Base-by-base conservation (phyloP, 2,888 invertebrate genomes). In the Maniola hyperantus region DNA sequence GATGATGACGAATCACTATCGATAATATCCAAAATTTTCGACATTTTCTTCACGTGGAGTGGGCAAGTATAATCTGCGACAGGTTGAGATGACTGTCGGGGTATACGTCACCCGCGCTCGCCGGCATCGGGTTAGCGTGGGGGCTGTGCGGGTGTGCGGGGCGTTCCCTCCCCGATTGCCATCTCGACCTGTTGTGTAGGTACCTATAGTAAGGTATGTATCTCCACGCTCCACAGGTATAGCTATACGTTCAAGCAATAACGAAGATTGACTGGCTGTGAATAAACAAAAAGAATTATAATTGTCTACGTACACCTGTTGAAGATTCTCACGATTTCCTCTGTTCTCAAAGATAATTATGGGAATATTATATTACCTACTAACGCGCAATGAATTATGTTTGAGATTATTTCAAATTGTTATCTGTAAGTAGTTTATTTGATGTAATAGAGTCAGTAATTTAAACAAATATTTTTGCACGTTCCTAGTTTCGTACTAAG, bases 311-410 rank as follows among this genome's bases (percentile, higher is more conserved):
- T 77, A 78, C 89, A 89, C 87, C 89, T 89, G 89, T 82, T 77
- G 70, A 72, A 67, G 68, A 69, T 88, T 89, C 89, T 81, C 89
- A 89, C 88, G 88, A 81, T 82, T 80, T 79, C 78, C 77, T 81
- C 78, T 80, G 77, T 81, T 82, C 81, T 78, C 74, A 73, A 76
- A 79, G 76, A 86, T 83, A 84, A 87, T 86, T 78, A 81, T 87
- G 85, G 77, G 86, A 88, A 84, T 78, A 70, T 72, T 74, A 69
- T 69, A 73, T 70, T 71, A 72, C 67, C 72, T 20, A 48, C 42
- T 42, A 15, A 48, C 33, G 33, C 20, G 46, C 48, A 72, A 70
- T 73, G 71, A 74, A 42, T 63, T 59, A 60, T 59, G 53, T 60
- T 63, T 46, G 8, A 48, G 65, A 53, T 51, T 64, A 64, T 42